phyloP scores from a whole-genome alignment of 2,797 vertebrate species.

The Heteromormyrus szaboi region DNA sequence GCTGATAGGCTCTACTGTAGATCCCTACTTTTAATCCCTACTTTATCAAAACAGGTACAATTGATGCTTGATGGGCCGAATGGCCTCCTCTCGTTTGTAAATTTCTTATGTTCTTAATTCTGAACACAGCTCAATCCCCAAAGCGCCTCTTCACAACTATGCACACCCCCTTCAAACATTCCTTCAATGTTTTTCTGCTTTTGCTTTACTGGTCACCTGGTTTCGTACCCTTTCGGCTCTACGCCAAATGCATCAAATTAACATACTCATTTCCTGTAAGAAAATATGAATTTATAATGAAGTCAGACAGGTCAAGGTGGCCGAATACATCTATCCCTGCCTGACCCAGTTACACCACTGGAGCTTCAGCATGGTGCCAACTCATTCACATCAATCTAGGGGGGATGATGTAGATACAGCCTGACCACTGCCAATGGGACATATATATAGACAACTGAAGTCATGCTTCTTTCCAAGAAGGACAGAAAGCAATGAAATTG shows the following conservation, averaged over 20 bases:
- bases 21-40: not conserved
- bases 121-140: not conserved
- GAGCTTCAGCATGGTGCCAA: not conserved
- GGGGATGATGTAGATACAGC: not conserved
- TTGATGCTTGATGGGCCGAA: no score
- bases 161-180: not conserved
- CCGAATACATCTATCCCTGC: not conserved
- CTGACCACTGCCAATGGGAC: not conserved
- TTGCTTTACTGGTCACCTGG: not conserved
- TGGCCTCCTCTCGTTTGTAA: no score
- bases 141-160: not conserved
- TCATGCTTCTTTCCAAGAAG: not conserved
- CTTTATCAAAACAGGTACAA: not conserved
- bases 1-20: not conserved
- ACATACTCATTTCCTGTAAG: not conserved
- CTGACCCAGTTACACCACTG: not conserved
- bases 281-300: slow-evolving; percentile 2
- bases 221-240: not conserved
- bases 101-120: not conserved
- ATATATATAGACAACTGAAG: not conserved
- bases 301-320: not conserved
- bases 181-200: not conserved
- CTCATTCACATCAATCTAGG: not conserved
- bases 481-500: not conserved
- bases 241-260: not conserved